These are phyloP conservation scores for Aricia agestis DNA, from an alignment of 1,140 invertebrate species.

Conservation along the genomic window DNA sequence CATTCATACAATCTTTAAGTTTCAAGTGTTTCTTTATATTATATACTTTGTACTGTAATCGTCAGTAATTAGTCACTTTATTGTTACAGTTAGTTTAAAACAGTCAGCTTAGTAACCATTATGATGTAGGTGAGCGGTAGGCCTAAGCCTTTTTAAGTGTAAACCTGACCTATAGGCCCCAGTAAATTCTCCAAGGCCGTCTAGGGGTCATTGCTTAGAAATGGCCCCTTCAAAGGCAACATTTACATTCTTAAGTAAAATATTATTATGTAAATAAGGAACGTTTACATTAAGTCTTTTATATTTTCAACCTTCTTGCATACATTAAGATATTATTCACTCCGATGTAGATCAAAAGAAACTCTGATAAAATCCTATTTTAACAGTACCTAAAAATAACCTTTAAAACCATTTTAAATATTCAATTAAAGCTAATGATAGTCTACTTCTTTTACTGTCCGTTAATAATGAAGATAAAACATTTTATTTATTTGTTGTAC, in stretches of 20 bases:
- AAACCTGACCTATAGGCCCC: not conserved
- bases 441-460: no score
- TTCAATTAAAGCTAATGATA: no score
- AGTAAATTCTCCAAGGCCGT: not conserved
- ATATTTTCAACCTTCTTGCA: not conserved
- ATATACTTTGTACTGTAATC: no score
- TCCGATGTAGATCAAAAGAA: not conserved
- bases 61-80: no score
- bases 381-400: no score
- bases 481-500: not conserved
- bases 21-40: no score
- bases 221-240: not conserved
- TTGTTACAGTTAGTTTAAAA: no score
- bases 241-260: not conserved
- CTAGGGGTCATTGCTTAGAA: not conserved
- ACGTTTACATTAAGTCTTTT: not conserved
- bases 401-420: no score
- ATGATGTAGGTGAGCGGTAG: no score
- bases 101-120: no score
- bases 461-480: not conserved
- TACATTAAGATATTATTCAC: not conserved
- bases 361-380: not conserved
- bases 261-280: constrained; percentile 1
- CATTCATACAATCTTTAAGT: no score
- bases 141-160: not conserved